Evolutionary conservation across 92 coral and sea anemone species (phyloP).

Genomic region (Epizoanthus illoricatus): DNA sequence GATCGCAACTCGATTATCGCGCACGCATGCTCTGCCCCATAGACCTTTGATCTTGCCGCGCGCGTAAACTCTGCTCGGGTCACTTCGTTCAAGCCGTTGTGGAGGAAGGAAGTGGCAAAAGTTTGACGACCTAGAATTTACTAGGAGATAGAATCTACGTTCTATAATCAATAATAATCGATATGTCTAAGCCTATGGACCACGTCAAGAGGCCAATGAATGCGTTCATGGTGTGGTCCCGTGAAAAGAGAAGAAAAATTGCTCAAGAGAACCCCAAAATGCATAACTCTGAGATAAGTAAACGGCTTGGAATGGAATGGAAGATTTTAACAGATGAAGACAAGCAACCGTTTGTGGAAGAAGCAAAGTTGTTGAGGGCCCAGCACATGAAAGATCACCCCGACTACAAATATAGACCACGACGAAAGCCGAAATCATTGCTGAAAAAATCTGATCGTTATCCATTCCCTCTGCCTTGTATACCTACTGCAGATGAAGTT

Average conservation of each 20-base stretch:
- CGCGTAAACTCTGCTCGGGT: constrained; percentile 46
- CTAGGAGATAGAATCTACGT: constrained; percentile 66
- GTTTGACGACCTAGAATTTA: constrained; percentile 83
- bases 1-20: constrained; percentile 79
- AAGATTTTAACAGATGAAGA: constrained; percentile 92
- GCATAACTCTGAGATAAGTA: constrained; percentile 99
- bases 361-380: constrained; percentile 92
- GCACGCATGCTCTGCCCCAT: constrained; percentile 85
- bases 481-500: constrained; percentile 87
- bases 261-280: constrained; percentile 99
- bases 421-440: constrained; percentile 98
- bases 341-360: constrained; percentile 93
- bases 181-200: constrained; percentile 76
- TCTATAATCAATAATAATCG: constrained; percentile 10
- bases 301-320: constrained; percentile 97
- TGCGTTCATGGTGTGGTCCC: constrained; percentile 99
- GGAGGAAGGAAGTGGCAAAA: constrained; percentile 42
- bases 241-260: constrained; percentile 96
- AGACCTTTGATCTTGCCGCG: constrained; percentile 89
- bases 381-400: constrained; percentile 99
- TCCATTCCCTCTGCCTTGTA: constrained; percentile 92
- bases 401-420: constrained; percentile 94
- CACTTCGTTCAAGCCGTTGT: constrained; percentile 73
- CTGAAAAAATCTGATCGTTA: constrained; percentile 96
- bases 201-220: constrained; percentile 99